phyloP scores from a whole-genome alignment of 2,797 vertebrate genomes.

The Mico argentatus region DNA sequence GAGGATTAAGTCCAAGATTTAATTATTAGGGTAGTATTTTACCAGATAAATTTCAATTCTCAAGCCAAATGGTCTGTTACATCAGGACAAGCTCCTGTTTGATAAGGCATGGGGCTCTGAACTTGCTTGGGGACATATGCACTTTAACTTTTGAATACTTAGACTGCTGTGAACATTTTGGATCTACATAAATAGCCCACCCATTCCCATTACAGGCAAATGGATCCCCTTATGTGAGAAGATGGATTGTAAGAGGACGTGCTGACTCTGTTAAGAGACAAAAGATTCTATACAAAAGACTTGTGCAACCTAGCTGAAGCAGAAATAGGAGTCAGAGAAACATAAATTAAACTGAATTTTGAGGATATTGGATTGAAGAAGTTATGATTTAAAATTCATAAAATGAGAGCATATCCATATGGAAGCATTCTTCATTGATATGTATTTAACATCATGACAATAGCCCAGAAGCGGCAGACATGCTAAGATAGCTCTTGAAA shows the following conservation, averaged over 20 bases:
- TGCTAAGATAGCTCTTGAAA: not conserved
- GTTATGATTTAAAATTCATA: not conserved
- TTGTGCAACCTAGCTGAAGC: not conserved
- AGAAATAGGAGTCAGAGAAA: not conserved
- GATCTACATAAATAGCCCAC: not conserved
- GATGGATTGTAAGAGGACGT: not conserved
- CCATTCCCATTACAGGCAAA: not conserved
- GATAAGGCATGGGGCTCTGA: not conserved
- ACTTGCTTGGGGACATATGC: not conserved
- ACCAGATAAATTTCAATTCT: not conserved
- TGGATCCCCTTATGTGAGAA: not conserved
- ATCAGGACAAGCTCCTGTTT: not conserved
- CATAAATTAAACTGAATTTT: not conserved
- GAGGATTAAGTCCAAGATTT: not conserved
- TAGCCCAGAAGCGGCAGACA: too few species aligned
- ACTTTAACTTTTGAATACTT: not conserved
- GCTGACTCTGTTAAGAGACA: not conserved
- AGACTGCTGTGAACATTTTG: not conserved
- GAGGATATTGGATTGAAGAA: not conserved
- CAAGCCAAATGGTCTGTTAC: not conserved
- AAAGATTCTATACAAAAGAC: not conserved
- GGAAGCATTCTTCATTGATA: not conserved
- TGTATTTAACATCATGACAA: not conserved
- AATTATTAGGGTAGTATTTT: not conserved
- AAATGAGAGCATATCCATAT: not conserved